Evolutionary conservation across 2,888 invertebrate genomes (phyloP).

Genomic region (Tetheella fluctuosa): DNA sequence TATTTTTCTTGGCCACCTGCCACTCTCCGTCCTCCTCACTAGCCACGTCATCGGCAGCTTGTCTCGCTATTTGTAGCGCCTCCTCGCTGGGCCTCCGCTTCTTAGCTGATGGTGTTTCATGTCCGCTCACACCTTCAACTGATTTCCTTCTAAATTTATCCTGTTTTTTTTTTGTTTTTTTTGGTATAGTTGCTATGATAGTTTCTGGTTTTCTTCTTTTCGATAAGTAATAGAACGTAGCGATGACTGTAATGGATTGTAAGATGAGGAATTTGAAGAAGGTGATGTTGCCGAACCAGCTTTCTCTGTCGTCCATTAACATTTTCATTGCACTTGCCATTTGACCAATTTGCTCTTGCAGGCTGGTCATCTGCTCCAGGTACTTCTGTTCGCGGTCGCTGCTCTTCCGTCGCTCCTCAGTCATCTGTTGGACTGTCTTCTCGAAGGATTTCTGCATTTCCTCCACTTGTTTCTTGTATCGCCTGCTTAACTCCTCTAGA

Average conservation of each 20-base stretch:
- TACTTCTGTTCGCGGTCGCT: slow-evolving; percentile 91
- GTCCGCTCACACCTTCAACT: slow-evolving; percentile 85
- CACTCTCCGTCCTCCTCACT: slow-evolving; percentile 75
- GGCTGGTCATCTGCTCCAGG: slow-evolving; percentile 89
- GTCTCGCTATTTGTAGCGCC: slow-evolving; percentile 85
- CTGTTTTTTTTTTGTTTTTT: slow-evolving; percentile 65
- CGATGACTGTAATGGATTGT: slow-evolving; percentile 75
- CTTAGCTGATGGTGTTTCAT: slow-evolving; percentile 80
- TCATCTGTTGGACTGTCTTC: slow-evolving; percentile 89
- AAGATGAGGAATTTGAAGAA: slow-evolving; percentile 82
- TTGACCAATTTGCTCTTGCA: slow-evolving; percentile 86
- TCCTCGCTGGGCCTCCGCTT: slow-evolving; percentile 90
- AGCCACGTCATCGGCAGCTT: slow-evolving; percentile 83
- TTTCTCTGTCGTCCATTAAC: slow-evolving; percentile 85
- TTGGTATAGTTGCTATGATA: slow-evolving; percentile 57
- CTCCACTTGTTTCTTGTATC: slow-evolving; percentile 98
- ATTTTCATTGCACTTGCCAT: slow-evolving; percentile 85
- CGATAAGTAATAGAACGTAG: slow-evolving; percentile 80
- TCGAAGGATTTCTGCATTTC: slow-evolving; percentile 95
- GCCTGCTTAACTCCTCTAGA: slow-evolving; percentile 96
- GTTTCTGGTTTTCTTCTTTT: slow-evolving; percentile 67
- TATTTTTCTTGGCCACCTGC: slow-evolving; percentile 76
- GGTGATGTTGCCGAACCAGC: slow-evolving; percentile 85
- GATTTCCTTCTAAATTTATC: slow-evolving; percentile 85
- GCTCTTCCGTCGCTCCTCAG: slow-evolving; percentile 88